Conservation (phyloP, 2,888 invertebrate species). For the Alentia gelatinosa region DNA sequence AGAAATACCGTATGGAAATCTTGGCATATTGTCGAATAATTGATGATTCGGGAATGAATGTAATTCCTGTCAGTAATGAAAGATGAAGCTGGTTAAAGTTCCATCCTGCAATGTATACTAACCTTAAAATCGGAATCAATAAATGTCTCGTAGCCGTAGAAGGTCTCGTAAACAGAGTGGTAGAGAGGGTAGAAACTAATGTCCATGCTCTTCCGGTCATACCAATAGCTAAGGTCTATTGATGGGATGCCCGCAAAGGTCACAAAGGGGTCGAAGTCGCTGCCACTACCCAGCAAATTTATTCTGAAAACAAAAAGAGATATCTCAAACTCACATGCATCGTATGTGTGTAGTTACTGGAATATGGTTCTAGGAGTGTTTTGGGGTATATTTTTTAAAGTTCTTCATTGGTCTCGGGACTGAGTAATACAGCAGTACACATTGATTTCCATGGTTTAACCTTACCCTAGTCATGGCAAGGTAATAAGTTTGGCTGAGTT, state of each 20-base stretch:
- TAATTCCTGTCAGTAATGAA: too few relatives aligned
- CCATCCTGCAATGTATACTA: background rate
- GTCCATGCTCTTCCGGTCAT: conserved; percentile 58
- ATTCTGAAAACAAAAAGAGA: conserved; percentile 64
- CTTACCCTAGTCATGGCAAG: too few relatives aligned
- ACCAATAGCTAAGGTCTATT: conserved; percentile 78
- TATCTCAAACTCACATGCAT: too few relatives aligned
- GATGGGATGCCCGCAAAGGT: conserved; percentile 80
- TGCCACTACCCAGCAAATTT: conserved; percentile 78
- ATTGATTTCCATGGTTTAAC: too few relatives aligned
- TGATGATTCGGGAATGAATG: too few relatives aligned
- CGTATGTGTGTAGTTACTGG: too few relatives aligned
- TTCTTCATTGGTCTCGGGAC: too few relatives aligned
- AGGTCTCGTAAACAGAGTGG: conserved; percentile 80
- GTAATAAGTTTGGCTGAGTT: too few relatives aligned
- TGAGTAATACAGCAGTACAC: too few relatives aligned
- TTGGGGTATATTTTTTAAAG: too few relatives aligned
- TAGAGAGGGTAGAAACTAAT: conserved; percentile 77
- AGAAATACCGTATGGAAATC: background rate
- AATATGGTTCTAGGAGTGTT: too few relatives aligned
- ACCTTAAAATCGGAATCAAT: conserved; percentile 73
- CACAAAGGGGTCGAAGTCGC: conserved; percentile 81
- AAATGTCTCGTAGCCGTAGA: conserved; percentile 74
- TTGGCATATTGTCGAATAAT: background rate
- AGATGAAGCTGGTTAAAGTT: too few relatives aligned